Percentiles rank a stretch among this genome's conserved stretches.
Conservation (phyloP, 1,140 invertebrate genomes). For the Mycetomoellerius zeteki region DNA sequence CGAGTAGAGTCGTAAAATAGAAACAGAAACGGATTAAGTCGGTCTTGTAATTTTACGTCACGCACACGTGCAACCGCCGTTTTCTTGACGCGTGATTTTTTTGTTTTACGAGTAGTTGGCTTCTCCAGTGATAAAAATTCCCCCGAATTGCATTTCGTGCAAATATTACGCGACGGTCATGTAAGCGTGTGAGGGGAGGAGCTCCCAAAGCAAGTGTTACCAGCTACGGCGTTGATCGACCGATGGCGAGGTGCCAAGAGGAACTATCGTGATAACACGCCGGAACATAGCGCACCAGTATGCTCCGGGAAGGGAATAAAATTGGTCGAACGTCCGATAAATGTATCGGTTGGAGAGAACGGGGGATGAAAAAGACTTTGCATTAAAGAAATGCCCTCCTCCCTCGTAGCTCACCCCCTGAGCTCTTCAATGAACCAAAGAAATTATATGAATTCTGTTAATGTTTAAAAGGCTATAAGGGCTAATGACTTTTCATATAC, state of each 20-base stretch:
- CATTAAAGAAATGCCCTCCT: neutral
- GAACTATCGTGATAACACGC: slow-evolving; percentile 65
- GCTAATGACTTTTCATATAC: slow-evolving; percentile 25
- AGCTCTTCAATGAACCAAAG: neutral
- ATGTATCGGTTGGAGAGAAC: slow-evolving; percentile 40
- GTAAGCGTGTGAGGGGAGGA: neutral
- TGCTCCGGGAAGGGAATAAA: slow-evolving; percentile 56
- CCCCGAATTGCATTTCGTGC: slow-evolving; percentile 29
- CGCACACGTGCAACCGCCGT: neutral
- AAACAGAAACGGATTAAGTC: neutral
- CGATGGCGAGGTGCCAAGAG: slow-evolving; percentile 64
- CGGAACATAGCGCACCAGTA: slow-evolving; percentile 54
- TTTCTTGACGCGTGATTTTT: neutral
- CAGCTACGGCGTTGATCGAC: slow-evolving; percentile 59
- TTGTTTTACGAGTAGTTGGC: slow-evolving; percentile 24
- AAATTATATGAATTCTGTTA: neutral
- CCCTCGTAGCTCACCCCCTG: no score
- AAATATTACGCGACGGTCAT: slow-evolving; percentile 30
- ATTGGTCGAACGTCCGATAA: slow-evolving; percentile 60
- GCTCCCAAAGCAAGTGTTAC: slow-evolving; percentile 52
- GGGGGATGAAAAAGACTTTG: slow-evolving; percentile 44
- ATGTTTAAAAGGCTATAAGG: neutral
- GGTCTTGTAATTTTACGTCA: slow-evolving; percentile 32
- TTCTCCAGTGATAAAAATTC: slow-evolving; percentile 44
- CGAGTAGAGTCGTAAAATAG: neutral